Conservation (phyloP, 2,113 vertebrate genomes). For the Prunella fulvescens region DNA sequence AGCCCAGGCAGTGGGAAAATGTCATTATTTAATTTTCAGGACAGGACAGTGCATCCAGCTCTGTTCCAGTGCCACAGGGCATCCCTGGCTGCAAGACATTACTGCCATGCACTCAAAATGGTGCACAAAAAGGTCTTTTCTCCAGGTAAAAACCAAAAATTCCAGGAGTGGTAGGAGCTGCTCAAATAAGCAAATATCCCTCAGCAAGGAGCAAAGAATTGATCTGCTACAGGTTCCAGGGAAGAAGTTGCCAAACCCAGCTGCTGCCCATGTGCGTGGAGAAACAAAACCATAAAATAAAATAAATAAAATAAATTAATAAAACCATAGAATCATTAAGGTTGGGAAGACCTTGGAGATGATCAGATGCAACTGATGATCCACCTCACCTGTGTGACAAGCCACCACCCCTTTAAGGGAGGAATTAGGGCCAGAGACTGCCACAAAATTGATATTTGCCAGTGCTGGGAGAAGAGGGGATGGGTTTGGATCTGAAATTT, state of each 20-base stretch:
- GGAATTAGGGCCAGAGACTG: neutral
- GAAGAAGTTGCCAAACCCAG: neutral
- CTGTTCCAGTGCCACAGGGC: neutral
- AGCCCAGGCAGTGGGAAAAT: neutral
- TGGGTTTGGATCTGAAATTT: neutral
- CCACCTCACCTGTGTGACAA: neutral
- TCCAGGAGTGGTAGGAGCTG: neutral
- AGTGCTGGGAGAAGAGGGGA: neutral
- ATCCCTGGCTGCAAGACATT: neutral
- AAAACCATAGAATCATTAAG: neutral
- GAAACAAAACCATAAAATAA: neutral
- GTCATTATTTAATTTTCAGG: neutral
- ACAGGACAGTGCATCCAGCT: neutral
- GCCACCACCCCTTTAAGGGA: neutral
- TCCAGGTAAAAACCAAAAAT: neutral
- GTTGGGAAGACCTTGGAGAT: fast-evolving
- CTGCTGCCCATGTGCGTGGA: neutral
- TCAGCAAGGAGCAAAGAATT: neutral
- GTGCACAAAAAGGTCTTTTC: neutral
- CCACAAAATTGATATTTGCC: neutral
- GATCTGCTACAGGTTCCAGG: neutral
- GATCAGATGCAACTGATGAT: fast-evolving
- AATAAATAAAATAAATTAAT: neutral
- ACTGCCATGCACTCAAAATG: neutral
- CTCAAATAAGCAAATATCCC: neutral